Conservation (phyloP, 2,113 vertebrate species). For the Muntiacus reevesi region DNA sequence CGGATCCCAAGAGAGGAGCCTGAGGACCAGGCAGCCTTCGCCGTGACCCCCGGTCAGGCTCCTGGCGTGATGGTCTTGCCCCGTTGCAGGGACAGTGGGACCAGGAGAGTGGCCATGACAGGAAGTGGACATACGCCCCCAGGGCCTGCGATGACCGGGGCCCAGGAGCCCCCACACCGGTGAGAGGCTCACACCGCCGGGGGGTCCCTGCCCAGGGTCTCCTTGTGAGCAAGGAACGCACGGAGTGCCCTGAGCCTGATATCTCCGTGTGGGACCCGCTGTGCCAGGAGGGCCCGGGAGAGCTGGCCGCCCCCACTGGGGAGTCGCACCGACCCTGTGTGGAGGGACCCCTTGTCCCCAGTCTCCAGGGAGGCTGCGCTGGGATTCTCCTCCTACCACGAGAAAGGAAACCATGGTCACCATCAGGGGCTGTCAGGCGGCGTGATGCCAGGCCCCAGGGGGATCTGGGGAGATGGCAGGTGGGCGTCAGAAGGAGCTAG, state of each 20-base stretch:
- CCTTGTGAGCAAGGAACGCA: not conserved
- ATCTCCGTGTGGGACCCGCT: not conserved
- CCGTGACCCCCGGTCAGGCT: not conserved
- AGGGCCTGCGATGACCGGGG: not conserved
- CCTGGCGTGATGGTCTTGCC: not conserved
- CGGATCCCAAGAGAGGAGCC: not conserved
- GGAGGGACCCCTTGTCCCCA: not conserved
- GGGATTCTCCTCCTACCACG: not conserved
- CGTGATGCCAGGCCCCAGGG: accelerated
- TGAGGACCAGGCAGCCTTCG: not conserved
- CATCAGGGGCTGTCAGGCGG: not conserved
- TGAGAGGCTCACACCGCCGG: not conserved
- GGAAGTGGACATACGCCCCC: not conserved
- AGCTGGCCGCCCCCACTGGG: not conserved
- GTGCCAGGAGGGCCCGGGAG: not conserved
- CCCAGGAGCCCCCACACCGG: not conserved
- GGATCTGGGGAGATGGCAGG: too few species aligned
- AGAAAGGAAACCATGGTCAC: not conserved
- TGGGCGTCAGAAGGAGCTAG: too few species aligned
- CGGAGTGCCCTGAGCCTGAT: accelerated
- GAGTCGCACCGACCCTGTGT: not conserved
- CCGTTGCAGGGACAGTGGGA: too few species aligned
- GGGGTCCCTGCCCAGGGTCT: not conserved
- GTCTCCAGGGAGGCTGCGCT: not conserved
- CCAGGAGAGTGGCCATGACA: not conserved